phyloP scores from a whole-genome alignment of 2,888 invertebrate genomes.

The Oscheius onirici region DNA sequence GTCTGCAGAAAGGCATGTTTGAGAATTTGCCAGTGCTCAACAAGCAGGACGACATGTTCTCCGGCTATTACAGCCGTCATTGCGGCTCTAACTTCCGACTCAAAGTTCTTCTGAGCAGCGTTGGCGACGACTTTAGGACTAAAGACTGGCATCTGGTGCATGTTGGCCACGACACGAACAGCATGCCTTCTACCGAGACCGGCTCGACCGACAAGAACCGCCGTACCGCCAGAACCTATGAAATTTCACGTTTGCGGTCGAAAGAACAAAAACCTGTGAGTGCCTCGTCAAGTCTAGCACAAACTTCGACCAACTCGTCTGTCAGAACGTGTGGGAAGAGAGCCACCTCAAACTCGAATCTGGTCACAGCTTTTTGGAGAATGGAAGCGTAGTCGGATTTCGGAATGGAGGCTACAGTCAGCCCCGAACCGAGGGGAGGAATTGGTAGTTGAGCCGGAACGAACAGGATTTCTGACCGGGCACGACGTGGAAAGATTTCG shows the following conservation, averaged over 20 bases:
- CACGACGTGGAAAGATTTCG: constrained; percentile 14
- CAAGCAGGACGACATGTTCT: constrained; percentile 81
- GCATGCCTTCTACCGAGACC: constrained; percentile 86
- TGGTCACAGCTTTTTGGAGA: constrained; percentile 73
- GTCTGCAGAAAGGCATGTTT: constrained; percentile 80
- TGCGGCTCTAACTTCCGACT: constrained; percentile 77
- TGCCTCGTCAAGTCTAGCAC: constrained; percentile 78
- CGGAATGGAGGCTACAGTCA: constrained; percentile 50
- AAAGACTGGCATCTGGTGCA: constrained; percentile 79
- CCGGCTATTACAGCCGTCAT: constrained; percentile 12
- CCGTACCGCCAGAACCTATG: constrained; percentile 75
- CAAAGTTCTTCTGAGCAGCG: constrained; percentile 80
- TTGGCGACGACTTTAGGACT: constrained; percentile 76
- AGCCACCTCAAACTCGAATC: constrained; percentile 78
- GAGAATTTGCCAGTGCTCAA: constrained; percentile 84
- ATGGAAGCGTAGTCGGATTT: constrained; percentile 63
- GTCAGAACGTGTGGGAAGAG: constrained; percentile 79
- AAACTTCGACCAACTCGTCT: constrained; percentile 79
- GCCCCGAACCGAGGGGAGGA: constrained; percentile 42
- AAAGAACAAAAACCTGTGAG: constrained; percentile 3
- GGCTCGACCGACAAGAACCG: constrained; percentile 81
- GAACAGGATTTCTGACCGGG: constrained; percentile 1
- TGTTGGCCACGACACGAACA: constrained; percentile 80
- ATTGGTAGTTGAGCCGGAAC: constrained; percentile 25
- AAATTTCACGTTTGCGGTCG: background rate